phyloP scores from a whole-genome alignment of 2,113 vertebrate genomes.

The Psettodes erumei region DNA sequence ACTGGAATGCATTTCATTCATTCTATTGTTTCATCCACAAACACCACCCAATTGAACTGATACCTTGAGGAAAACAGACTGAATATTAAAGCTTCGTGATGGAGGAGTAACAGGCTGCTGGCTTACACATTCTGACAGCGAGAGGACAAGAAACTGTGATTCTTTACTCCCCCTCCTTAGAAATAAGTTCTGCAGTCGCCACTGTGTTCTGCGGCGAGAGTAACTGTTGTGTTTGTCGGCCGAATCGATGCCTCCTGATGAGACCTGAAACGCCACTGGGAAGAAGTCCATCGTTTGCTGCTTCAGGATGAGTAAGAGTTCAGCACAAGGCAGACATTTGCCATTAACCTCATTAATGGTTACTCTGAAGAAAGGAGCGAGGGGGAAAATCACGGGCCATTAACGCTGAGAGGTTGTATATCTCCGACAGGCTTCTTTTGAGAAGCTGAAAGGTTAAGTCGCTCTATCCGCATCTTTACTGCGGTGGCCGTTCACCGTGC shows the following conservation, averaged over 20 bases:
- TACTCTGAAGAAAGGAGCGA: constrained; percentile 38
- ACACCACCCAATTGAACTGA: no score
- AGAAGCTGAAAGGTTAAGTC: constrained; percentile 20
- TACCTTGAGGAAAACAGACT: no score
- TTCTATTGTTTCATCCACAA: no score
- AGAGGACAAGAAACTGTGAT: not conserved
- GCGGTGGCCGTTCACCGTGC: constrained; percentile 1
- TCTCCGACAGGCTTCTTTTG: constrained; percentile 37
- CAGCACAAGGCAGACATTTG: constrained; percentile 25
- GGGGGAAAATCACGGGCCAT: constrained; percentile 59
- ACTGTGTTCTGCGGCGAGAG: constrained; percentile 4
- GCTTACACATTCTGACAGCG: not conserved
- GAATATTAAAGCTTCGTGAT: no score
- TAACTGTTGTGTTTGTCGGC: not conserved
- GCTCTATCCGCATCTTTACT: not conserved
- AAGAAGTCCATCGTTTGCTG: constrained; percentile 49
- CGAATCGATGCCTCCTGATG: not conserved
- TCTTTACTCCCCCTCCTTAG: not conserved
- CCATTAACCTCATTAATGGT: constrained; percentile 63
- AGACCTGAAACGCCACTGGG: constrained; percentile 27
- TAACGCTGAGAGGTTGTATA: constrained; percentile 55
- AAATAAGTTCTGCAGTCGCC: not conserved
- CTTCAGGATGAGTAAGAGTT: constrained; percentile 17
- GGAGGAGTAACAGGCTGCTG: no score
- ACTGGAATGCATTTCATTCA: not conserved